phyloP scores from a whole-genome alignment of 2,888 invertebrate genomes.

The Nephrotoma guestfalica region DNA sequence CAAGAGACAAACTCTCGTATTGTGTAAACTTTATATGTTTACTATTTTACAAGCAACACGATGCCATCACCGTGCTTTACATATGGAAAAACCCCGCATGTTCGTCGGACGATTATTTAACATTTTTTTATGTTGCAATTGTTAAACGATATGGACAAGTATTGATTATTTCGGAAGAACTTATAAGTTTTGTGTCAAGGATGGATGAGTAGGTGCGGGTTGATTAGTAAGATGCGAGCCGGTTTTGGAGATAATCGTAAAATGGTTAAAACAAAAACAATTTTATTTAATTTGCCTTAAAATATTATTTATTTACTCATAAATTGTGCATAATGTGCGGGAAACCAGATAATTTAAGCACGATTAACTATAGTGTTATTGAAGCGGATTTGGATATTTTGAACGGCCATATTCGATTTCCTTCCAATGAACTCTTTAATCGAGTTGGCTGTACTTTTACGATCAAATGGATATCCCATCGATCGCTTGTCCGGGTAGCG shows the following conservation, averaged over 20 bases:
- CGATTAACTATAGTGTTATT: conserved; percentile 2
- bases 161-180: too few species aligned
- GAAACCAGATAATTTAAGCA: not conserved
- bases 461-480: conserved; percentile 62
- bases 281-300: not conserved
- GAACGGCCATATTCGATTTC: conserved; percentile 43
- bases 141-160: not conserved
- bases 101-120: not conserved
- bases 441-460: conserved; percentile 20
- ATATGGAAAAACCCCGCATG: not conserved
- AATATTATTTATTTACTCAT: not conserved
- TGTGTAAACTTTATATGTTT: not conserved
- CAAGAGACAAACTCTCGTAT: not conserved
- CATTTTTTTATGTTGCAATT: not conserved
- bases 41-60: not conserved
- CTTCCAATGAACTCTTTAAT: conserved; percentile 51
- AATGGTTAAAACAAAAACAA: too few species aligned
- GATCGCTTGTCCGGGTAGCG: conserved; percentile 56
- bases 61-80: not conserved
- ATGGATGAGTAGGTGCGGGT: not conserved
- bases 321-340: not conserved
- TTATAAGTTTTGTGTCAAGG: too few species aligned
- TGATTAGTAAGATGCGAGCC: not conserved
- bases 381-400: not conserved
- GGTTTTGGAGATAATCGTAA: not conserved